Base-by-base conservation (phyloP, 2,888 invertebrate genomes). In the Aricia artaxerxes region DNA sequence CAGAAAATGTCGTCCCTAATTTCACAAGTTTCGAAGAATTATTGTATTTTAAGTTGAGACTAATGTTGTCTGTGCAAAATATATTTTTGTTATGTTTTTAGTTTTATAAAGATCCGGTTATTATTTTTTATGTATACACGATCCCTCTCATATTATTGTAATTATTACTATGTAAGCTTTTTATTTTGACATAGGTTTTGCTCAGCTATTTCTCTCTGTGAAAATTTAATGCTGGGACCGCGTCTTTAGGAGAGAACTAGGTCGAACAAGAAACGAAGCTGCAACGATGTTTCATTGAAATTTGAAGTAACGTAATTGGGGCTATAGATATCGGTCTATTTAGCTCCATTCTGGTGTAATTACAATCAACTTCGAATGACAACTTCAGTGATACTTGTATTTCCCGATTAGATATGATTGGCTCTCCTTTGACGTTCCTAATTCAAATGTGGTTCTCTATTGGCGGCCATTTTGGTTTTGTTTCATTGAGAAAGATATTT, bases 391-490 rank as follows among this genome's bases (percentile, higher is more conserved):
- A 35, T 38, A 38, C 69, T 69, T 38, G 35, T 69, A 31, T 64
- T 57, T 69, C 1, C 35, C 69, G 35, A 35, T 69, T 69, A 69
- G 69, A 13, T 64, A 64, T 31, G 64, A 69, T 69, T 69, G 69
- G 16, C 35, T 69, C 13, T 35, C 69, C 31, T 69, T 38, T 69
- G 69, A 69, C 5, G 35, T 38, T 64, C 16, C 57, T 57, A 57
- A 16, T 57, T 57, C 57, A 57, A 57, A 16, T 16, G 57, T 16
- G 57, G 57, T 4, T 53, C 7, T 7, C 44, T 49, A 49, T 57
- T 57, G 16, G 57, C 4, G 16, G 4, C 13, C 57, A 57, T 16
- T 57, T 57, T 57, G 11, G 4, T 4, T 16, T 57, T 49, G 49
- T 49, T 57, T 57, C 13, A 13, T 53, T 13, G 13, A 53, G 53